These are phyloP conservation scores for Pardalotus punctatus DNA, from an alignment of 2,113 vertebrate species.

Conservation along the genomic window DNA sequence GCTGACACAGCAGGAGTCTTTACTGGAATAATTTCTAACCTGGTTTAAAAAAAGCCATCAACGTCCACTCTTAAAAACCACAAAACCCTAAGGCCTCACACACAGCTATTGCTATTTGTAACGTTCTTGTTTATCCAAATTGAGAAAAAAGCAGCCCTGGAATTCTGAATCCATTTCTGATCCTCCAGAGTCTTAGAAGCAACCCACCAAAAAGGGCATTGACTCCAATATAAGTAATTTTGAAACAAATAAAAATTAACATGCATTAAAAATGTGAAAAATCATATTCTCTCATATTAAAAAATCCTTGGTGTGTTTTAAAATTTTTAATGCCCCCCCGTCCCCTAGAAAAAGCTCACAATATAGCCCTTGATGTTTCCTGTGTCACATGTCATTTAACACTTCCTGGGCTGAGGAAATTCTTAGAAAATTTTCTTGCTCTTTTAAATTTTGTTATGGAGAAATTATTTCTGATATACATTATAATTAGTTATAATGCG, in stretches of 20 bases:
- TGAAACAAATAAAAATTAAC: neutral
- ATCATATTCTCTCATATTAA: neutral
- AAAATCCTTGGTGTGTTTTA: neutral
- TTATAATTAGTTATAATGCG: too few relatives aligned
- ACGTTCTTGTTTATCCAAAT: neutral
- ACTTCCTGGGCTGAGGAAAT: neutral
- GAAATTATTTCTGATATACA: neutral
- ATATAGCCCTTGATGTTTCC: neutral
- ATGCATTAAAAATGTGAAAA: neutral
- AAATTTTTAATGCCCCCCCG: accelerated
- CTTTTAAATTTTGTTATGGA: neutral
- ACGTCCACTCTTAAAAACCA: neutral
- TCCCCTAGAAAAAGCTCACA: neutral
- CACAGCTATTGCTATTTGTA: neutral
- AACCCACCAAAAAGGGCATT: neutral
- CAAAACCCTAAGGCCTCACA: neutral
- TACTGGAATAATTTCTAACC: slow-evolving; percentile 3
- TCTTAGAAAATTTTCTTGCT: neutral
- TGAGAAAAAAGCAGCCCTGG: neutral
- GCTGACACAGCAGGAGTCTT: neutral
- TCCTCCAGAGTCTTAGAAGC: neutral
- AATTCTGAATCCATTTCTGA: neutral
- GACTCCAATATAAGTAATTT: neutral
- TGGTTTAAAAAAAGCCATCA: neutral
- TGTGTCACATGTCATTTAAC: neutral